These are phyloP conservation scores for Pogonomyrmex barbatus DNA, from an alignment of 1,140 invertebrate species.

Conservation along the genomic window DNA sequence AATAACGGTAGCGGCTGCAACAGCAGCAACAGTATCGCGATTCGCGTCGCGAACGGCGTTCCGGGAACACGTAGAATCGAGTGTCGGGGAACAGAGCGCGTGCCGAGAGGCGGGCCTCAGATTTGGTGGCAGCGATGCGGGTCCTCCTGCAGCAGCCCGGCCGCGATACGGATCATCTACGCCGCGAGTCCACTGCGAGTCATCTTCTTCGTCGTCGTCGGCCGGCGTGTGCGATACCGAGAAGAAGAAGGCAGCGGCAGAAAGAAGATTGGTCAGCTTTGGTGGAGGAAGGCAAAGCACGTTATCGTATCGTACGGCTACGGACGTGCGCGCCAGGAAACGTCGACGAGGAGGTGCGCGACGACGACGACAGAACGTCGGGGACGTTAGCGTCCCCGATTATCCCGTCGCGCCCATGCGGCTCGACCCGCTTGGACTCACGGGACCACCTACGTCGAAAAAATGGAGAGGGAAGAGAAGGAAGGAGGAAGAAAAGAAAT, in stretches of 20 bases:
- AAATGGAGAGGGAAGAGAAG: slow-evolving; percentile 31
- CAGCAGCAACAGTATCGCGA: neutral
- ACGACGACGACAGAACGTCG: slow-evolving; percentile 74
- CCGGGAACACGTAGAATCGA: slow-evolving; percentile 11
- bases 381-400: slow-evolving; percentile 80
- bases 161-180: slow-evolving; percentile 67
- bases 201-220: slow-evolving; percentile 46
- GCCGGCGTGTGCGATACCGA: slow-evolving; percentile 1
- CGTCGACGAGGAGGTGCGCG: slow-evolving; percentile 50
- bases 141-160: slow-evolving; percentile 76
- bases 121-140: slow-evolving; percentile 83
- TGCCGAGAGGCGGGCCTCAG: slow-evolving; percentile 73
- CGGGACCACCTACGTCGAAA: slow-evolving; percentile 79
- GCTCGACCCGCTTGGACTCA: slow-evolving; percentile 78
- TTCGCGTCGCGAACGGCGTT: neutral
- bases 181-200: slow-evolving; percentile 34
- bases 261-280: neutral
- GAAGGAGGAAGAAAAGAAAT: slow-evolving; percentile 30
- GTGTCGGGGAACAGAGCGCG: slow-evolving; percentile 62
- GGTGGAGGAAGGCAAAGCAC: slow-evolving; percentile 12
- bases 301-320: neutral
- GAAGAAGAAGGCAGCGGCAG: slow-evolving; percentile 10
- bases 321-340: slow-evolving; percentile 28
- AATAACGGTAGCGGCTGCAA: slow-evolving; percentile 20
- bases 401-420: slow-evolving; percentile 81